phyloP scores from a whole-genome alignment of 1,140 invertebrate genomes.

The Ridgeia piscesae region DNA sequence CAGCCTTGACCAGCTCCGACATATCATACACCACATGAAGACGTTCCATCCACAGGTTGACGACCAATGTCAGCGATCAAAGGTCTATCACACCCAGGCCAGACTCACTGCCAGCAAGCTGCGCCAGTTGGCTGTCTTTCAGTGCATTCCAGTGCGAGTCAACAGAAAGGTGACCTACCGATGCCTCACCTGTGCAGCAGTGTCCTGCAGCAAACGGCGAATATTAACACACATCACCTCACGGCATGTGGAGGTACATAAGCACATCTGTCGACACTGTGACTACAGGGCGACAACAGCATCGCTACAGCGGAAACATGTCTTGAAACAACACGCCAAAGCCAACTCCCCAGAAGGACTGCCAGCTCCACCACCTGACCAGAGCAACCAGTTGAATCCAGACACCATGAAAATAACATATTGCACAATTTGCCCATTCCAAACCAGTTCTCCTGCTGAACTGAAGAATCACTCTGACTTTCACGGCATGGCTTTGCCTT shows the following conservation, averaged over 20 bases:
- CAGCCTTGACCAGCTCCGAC: constrained; percentile 39
- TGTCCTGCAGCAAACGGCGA: not conserved
- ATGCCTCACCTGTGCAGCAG: not conserved
- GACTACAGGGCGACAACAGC: not conserved
- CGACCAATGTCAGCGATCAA: not conserved
- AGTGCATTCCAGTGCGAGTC: not conserved
- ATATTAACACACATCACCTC: not conserved
- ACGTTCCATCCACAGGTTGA: constrained; percentile 35
- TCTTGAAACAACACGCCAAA: not conserved
- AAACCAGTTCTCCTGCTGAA: not conserved
- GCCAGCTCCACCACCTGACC: not conserved
- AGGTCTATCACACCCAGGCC: not conserved
- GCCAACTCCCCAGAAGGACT: not conserved
- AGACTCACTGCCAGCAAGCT: not conserved
- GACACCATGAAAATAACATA: not conserved
- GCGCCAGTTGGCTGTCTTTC: not conserved
- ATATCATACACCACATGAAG: constrained; percentile 42
- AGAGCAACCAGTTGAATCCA: not conserved
- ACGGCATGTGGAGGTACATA: not conserved
- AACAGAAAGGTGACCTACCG: not conserved
- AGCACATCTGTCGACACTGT: not conserved
- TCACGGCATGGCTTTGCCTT: not conserved
- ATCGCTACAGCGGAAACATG: not conserved
- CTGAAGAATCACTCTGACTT: not conserved
- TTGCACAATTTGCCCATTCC: not conserved